Percentiles rank a stretch among this genome's conserved stretches.
Conservation (phyloP, 2,797 vertebrate species). For the Helostoma temminkii region DNA sequence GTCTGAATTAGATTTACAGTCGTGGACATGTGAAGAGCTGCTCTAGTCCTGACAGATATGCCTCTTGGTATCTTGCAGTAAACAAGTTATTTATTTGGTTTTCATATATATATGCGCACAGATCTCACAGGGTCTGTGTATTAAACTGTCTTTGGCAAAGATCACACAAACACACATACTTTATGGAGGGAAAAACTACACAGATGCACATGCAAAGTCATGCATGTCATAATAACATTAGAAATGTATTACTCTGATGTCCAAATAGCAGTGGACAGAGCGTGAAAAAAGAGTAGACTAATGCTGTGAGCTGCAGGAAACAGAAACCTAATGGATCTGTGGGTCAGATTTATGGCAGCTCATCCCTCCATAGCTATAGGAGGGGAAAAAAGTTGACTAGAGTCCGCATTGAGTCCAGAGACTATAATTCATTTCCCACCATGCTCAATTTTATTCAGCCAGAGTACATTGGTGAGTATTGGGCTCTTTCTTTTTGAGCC, state of each 20-base stretch:
- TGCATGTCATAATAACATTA: background rate
- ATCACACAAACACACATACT: too few species aligned
- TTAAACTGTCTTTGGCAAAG: too few species aligned
- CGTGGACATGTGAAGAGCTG: background rate
- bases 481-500: constrained; percentile 49
- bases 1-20: background rate
- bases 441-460: constrained; percentile 59
- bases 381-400: constrained; percentile 70
- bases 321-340: constrained; percentile 62
- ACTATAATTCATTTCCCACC: constrained; percentile 64
- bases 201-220: background rate
- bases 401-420: constrained; percentile 59
- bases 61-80: too few species aligned
- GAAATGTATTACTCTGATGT: background rate
- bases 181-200: too few species aligned
- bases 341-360: constrained; percentile 73
- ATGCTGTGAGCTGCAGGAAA: constrained; percentile 39
- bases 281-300: constrained; percentile 15
- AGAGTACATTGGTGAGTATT: constrained; percentile 63
- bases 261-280: constrained; percentile 6
- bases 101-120: background rate
- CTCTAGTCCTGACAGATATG: background rate
- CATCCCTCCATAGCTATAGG: constrained; percentile 61
- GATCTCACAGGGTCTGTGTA: background rate
- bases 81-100: background rate